These are phyloP conservation scores for Leptinotarsa defecta DNA, from an alignment of 1,140 invertebrate species.

Conservation along the genomic window DNA sequence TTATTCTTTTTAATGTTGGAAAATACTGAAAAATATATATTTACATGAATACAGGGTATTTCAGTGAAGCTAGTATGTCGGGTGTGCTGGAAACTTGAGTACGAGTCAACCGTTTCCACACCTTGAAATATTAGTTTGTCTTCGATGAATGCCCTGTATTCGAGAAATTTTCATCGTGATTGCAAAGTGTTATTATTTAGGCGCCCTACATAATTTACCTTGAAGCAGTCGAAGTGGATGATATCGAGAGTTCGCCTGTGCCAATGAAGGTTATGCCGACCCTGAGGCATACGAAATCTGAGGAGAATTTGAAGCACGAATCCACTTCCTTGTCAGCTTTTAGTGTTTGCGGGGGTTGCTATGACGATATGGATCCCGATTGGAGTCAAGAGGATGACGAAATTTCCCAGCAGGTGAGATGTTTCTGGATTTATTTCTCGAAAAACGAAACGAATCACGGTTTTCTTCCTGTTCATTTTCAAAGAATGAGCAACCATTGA, in stretches of 20 bases:
- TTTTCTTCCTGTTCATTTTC: too few species aligned
- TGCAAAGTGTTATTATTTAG: conserved; percentile 56
- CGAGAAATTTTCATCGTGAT: too few species aligned
- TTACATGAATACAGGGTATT: neutral
- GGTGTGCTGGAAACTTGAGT: too few species aligned
- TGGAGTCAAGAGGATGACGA: conserved; percentile 98
- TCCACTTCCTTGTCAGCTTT: conserved; percentile 52
- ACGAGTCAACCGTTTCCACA: too few species aligned
- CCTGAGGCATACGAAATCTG: conserved; percentile 88
- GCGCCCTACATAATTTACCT: conserved; percentile 98
- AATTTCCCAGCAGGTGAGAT: conserved; percentile 73
- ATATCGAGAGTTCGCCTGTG: conserved; percentile 79
- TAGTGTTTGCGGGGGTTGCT: conserved; percentile 51
- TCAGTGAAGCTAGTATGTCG: too few species aligned
- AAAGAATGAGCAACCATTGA: too few species aligned
- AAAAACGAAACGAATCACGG: too few species aligned
- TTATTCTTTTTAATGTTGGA: too few species aligned
- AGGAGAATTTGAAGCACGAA: conserved; percentile 78
- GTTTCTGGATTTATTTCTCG: neutral
- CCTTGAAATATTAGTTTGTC: neutral
- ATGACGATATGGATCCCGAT: conserved; percentile 65
- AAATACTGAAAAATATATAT: neutral
- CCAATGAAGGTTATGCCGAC: conserved; percentile 79
- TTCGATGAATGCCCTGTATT: neutral
- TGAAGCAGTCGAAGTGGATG: conserved; percentile 91